phyloP scores from a whole-genome alignment of 2,797 vertebrate genomes.

The Smutsia temminckii region DNA sequence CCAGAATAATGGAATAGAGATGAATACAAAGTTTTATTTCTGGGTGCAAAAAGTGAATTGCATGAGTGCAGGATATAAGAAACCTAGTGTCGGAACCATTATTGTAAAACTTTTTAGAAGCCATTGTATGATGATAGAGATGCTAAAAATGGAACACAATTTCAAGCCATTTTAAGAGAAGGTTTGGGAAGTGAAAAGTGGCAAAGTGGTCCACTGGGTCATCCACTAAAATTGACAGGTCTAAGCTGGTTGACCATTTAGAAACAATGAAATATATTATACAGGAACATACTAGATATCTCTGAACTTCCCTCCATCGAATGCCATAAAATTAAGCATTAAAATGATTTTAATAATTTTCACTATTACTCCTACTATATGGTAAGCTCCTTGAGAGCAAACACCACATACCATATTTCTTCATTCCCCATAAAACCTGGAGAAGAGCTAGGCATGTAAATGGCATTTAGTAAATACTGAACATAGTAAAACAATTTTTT shows the following conservation, averaged over 20 bases:
- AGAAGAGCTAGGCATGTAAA: background rate
- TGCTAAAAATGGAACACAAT: conserved; percentile 1
- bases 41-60: background rate
- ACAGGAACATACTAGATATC: background rate
- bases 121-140: background rate
- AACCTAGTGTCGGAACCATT: background rate
- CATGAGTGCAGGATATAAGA: background rate
- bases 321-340: background rate
- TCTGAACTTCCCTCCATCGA: background rate
- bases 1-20: background rate
- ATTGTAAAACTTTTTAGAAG: background rate
- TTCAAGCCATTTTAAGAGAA: background rate
- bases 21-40: background rate
- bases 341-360: conserved; percentile 20
- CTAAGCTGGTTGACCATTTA: background rate
- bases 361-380: background rate
- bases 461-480: conserved; percentile 14
- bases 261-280: background rate
- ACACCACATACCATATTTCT: background rate
- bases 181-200: background rate
- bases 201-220: background rate
- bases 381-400: background rate
- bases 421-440: background rate
- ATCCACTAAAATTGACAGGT: background rate
- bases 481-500: background rate